These are phyloP conservation scores for Acrocyrtus sp. DNA, from an alignment of 2,888 invertebrate genomes.

Conservation along the genomic window DNA sequence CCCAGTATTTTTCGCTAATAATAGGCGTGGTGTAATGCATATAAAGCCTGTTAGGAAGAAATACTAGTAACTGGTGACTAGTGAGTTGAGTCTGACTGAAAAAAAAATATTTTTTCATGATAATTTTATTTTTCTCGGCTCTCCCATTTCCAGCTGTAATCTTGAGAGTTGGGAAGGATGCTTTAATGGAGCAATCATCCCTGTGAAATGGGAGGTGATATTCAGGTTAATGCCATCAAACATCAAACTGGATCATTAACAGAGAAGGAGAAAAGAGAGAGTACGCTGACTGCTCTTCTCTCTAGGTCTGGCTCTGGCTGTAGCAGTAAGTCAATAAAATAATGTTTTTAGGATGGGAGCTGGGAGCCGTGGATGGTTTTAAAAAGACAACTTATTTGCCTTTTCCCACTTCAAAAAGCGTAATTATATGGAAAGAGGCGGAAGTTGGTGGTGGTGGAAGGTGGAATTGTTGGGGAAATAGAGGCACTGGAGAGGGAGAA, in stretches of 20 bases:
- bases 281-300: constrained; percentile 14
- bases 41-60: too few species aligned
- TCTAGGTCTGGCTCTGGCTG: too few species aligned
- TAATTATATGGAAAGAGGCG: too few species aligned
- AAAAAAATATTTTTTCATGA: too few species aligned
- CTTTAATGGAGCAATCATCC: constrained; percentile 44
- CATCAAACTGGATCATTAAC: constrained; percentile 39
- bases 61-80: too few species aligned
- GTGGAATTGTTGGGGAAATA: not conserved
- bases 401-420: not conserved
- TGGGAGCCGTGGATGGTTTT: too few species aligned
- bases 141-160: too few species aligned
- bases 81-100: too few species aligned
- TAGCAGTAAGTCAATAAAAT: not conserved
- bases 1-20: too few species aligned
- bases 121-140: too few species aligned
- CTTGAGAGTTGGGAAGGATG: not conserved
- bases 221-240: constrained; percentile 43
- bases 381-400: not conserved
- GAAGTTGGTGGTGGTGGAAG: too few species aligned
- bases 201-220: constrained; percentile 22
- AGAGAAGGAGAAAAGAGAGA: constrained; percentile 26
- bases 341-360: not conserved
- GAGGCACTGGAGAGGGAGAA: not conserved
- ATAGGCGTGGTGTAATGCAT: too few species aligned